phyloP scores from a whole-genome alignment of 2,797 vertebrate genomes.

The Crocidura indochinensis region DNA sequence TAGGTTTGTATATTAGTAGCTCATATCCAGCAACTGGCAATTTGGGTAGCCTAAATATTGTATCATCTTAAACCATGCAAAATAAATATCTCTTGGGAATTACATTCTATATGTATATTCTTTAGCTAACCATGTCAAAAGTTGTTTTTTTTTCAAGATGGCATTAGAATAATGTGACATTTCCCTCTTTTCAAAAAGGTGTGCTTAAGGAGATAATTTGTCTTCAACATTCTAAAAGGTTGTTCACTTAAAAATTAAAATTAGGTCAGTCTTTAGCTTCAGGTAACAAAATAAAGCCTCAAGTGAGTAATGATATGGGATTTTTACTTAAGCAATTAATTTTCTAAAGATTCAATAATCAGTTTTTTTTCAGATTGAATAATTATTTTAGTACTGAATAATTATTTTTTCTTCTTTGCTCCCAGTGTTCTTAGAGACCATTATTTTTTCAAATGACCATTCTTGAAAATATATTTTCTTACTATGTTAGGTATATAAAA shows the following conservation, averaged over 20 bases:
- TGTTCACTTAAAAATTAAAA: background rate
- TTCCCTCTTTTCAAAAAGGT: constrained; percentile 19
- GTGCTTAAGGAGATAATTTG: background rate
- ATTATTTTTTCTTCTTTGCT: constrained; percentile 51
- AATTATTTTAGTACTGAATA: constrained; percentile 64
- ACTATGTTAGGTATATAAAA: background rate
- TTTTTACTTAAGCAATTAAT: constrained; percentile 76
- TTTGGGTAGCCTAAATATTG: constrained; percentile 54
- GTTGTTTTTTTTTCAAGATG: constrained; percentile 25
- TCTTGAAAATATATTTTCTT: background rate
- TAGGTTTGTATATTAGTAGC: constrained; percentile 26
- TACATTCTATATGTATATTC: background rate
- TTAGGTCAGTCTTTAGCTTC: constrained; percentile 72
- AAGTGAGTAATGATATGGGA: constrained; percentile 62
- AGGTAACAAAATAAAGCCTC: constrained; percentile 70
- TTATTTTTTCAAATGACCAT: constrained; percentile 57
- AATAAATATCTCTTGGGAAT: constrained; percentile 19
- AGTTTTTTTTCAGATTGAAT: constrained; percentile 75
- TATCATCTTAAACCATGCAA: constrained; percentile 47
- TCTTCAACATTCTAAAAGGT: background rate
- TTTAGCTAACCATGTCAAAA: constrained; percentile 53
- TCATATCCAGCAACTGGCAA: constrained; percentile 50
- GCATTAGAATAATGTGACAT: constrained; percentile 20
- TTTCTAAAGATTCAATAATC: constrained; percentile 43
- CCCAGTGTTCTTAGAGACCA: constrained; percentile 37